Percentiles rank a stretch among this genome's conserved stretches.
phyloP scores from a whole-genome alignment of 2,888 invertebrate species.

The Ormia ochracea region DNA sequence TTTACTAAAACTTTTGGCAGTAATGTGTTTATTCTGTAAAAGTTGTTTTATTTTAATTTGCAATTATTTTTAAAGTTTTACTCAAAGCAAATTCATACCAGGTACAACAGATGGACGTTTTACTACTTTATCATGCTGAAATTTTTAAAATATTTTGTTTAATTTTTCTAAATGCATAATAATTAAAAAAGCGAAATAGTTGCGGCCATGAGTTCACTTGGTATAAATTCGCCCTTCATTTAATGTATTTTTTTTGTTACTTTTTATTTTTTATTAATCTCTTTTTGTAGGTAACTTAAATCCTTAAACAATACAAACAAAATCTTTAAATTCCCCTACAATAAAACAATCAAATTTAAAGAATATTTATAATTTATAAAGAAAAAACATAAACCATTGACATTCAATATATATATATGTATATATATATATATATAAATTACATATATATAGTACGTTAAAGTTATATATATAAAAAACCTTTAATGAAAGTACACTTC shows the following conservation, averaged over 20 bases:
- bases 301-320: constrained; percentile 66
- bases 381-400: constrained; percentile 60
- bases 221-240: too few relatives aligned
- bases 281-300: constrained; percentile 78
- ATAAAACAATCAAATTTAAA: constrained; percentile 64
- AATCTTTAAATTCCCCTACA: constrained; percentile 53
- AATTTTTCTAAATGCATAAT: too few relatives aligned
- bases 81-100: too few relatives aligned
- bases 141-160: too few relatives aligned
- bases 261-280: constrained; percentile 73
- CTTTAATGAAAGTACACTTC: constrained; percentile 61
- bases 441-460: constrained; percentile 33
- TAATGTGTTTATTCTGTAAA: constrained; percentile 59
- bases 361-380: constrained; percentile 50
- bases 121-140: too few relatives aligned
- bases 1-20: constrained; percentile 34
- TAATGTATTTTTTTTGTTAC: constrained; percentile 66
- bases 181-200: too few relatives aligned
- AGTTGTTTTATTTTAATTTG: constrained; percentile 48
- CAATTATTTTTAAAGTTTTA: constrained; percentile 40
- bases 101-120: too few relatives aligned
- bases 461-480: constrained; percentile 62
- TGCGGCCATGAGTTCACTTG: too few relatives aligned
- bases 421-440: too few relatives aligned
- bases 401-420: too few relatives aligned